A percentile compares a stretch with the other conserved stretches of the same genome.
phyloP scores from a whole-genome alignment of 2,888 invertebrate species.

The Sarcophaga subvicina region DNA sequence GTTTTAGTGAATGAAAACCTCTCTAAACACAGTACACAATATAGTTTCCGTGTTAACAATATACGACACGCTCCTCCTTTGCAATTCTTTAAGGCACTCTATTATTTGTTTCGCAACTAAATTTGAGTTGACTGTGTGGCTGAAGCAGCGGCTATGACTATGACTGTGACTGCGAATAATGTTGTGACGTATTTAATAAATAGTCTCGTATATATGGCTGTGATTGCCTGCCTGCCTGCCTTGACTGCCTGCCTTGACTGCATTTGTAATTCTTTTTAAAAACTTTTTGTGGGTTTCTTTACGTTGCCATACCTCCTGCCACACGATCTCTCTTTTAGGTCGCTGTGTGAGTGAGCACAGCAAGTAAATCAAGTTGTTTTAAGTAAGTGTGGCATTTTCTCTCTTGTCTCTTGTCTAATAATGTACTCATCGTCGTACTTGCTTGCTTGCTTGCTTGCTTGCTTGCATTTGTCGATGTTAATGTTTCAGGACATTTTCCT shows the following conservation, averaged over 20 bases:
- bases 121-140: too few relatives aligned
- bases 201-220: not conserved
- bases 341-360: not conserved
- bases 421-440: slow-evolving; percentile 40
- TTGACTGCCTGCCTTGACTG: not conserved
- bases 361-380: slow-evolving; percentile 45
- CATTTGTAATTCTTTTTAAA: not conserved
- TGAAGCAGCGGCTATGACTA: not conserved
- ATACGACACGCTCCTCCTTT: too few relatives aligned
- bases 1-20: too few relatives aligned
- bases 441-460: slow-evolving; percentile 3
- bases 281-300: not conserved
- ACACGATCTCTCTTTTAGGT: not conserved
- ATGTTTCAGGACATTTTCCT: slow-evolving; percentile 65
- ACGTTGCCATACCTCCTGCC: not conserved
- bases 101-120: too few relatives aligned
- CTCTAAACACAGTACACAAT: too few relatives aligned
- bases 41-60: too few relatives aligned
- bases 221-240: not conserved
- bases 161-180: not conserved
- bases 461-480: slow-evolving; percentile 53
- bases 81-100: too few relatives aligned
- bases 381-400: slow-evolving; percentile 51
- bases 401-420: slow-evolving; percentile 33
- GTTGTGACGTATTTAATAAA: not conserved